These are phyloP conservation scores for Tamias sibiricus DNA, from an alignment of 2,113 vertebrate genomes.

Conservation along the genomic window DNA sequence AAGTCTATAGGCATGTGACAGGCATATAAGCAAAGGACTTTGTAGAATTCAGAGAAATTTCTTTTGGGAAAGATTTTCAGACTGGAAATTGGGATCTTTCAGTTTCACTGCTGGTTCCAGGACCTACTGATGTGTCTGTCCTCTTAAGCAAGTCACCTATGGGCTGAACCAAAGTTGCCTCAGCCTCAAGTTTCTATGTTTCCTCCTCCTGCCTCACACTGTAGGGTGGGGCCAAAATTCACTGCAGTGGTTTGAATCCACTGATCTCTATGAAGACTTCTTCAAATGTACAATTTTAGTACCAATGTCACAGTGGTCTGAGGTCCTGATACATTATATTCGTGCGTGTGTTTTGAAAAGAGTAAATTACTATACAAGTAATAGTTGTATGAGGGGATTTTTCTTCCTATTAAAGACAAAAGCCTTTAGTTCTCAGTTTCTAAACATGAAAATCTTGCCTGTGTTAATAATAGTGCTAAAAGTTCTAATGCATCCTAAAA, in stretches of 20 bases:
- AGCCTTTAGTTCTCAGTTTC: background rate
- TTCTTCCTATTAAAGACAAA: constrained; percentile 19
- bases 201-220: background rate
- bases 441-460: constrained; percentile 33
- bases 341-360: background rate
- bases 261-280: background rate
- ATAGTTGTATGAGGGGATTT: background rate
- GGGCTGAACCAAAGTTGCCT: background rate
- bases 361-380: background rate
- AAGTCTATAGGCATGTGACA: background rate
- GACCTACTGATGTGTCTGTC: background rate
- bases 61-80: constrained; percentile 34
- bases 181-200: background rate
- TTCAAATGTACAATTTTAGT: background rate
- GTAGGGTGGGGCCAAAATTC: background rate
- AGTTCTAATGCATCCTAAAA: background rate
- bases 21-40: background rate
- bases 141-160: background rate
- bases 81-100: background rate
- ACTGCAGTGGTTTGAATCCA: background rate
- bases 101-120: background rate
- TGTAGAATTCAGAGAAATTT: background rate
- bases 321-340: background rate
- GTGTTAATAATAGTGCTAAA: constrained; percentile 7
- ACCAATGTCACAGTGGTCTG: background rate